Evolutionary conservation across 2,797 vertebrate species (phyloP).

Genomic region (Megaceryle alcyon): DNA sequence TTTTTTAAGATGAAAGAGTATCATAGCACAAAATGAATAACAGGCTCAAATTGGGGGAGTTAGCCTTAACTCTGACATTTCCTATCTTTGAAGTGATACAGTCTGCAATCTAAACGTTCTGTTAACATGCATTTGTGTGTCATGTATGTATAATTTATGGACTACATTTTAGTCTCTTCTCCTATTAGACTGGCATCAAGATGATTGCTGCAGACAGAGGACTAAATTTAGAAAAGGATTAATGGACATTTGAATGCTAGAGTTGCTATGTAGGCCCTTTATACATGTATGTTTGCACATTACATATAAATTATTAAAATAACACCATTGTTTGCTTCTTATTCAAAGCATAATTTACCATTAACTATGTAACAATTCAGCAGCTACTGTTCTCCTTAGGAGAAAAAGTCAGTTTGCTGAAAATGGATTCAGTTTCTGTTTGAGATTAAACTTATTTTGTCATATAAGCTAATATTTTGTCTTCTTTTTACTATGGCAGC

Average conservation of each 20-base stretch:
- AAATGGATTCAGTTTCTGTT: background rate
- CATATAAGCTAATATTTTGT: conserved; percentile 34
- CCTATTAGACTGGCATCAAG: background rate
- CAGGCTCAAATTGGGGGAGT: background rate
- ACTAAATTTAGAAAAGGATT: background rate
- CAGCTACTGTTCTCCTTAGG: conserved; percentile 47
- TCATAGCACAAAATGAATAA: background rate
- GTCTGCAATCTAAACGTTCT: background rate
- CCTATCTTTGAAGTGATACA: conserved; percentile 24
- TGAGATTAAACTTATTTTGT: background rate
- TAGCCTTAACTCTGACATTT: conserved; percentile 2
- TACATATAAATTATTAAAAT: conserved; percentile 41
- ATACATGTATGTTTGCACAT: conserved; percentile 11
- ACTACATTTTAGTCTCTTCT: background rate
- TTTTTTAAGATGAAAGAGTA: background rate
- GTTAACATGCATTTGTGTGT: background rate
- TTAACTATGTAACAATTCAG: background rate
- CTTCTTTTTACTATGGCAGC: background rate
- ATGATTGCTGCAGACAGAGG: background rate
- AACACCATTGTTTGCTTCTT: conserved; percentile 41
- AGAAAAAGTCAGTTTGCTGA: background rate
- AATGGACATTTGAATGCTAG: background rate
- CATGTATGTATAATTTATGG: background rate
- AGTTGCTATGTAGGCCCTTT: background rate
- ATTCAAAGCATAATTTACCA: conserved; percentile 30